These are phyloP conservation scores for Silurus glanis DNA, from an alignment of 2,113 vertebrate species.

Conservation along the genomic window DNA sequence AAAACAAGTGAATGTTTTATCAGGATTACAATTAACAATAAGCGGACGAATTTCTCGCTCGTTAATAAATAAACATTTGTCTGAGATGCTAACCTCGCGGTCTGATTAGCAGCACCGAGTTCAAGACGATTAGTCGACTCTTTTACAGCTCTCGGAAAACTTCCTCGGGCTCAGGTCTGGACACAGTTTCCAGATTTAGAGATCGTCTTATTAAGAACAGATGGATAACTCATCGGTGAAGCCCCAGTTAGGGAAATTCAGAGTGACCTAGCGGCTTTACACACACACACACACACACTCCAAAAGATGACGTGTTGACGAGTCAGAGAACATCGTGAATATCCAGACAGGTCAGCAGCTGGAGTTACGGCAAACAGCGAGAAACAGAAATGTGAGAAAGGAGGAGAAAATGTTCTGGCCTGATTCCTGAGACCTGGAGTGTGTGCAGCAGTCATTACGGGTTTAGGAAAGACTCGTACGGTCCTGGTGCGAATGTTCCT, in stretches of 20 bases:
- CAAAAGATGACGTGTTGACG: not conserved
- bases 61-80: not conserved
- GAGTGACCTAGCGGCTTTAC: not conserved
- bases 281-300: not conserved
- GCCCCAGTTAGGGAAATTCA: not conserved
- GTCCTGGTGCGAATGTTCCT: no score
- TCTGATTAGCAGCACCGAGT: not conserved
- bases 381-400: not conserved
- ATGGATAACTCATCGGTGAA: not conserved
- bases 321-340: conserved; percentile 16
- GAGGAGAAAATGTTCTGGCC: not conserved
- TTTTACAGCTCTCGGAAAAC: not conserved
- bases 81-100: not conserved
- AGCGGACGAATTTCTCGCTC: not conserved
- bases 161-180: not conserved
- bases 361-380: not conserved
- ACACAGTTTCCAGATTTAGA: not conserved
- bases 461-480: not conserved
- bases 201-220: not conserved
- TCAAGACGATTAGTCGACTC: not conserved
- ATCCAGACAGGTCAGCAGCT: not conserved
- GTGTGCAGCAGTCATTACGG: conserved; percentile 38
- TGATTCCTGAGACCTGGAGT: not conserved
- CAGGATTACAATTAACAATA: not conserved
- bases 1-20: no score